Conservation (phyloP, 2,113 vertebrate genomes). For the Talpa occidentalis region DNA sequence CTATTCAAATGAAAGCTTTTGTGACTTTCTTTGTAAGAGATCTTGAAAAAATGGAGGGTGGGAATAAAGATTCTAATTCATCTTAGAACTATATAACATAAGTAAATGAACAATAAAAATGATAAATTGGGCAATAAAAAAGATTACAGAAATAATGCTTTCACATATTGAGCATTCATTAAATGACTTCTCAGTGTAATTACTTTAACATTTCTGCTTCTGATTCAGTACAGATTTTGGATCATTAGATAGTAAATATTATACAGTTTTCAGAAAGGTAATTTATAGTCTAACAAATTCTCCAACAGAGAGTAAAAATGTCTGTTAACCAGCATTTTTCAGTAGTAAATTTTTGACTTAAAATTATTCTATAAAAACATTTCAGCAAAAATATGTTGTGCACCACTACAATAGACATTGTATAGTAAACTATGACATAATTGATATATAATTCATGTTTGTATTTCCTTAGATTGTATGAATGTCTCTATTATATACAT, state of each 20-base stretch:
- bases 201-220: constrained; percentile 88
- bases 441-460: not conserved
- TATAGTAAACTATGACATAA: not conserved
- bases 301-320: constrained; percentile 15
- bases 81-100: constrained; percentile 84
- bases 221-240: constrained; percentile 84
- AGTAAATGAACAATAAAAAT: constrained; percentile 90
- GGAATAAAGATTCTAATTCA: constrained; percentile 83
- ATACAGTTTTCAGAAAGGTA: constrained; percentile 72
- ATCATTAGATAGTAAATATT: constrained; percentile 87
- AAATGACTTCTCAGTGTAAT: constrained; percentile 87
- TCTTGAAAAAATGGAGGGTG: constrained; percentile 63
- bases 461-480: not conserved
- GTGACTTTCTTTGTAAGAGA: constrained; percentile 66
- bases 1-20: constrained; percentile 69
- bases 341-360: constrained; percentile 31
- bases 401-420: not conserved
- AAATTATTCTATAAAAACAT: constrained; percentile 60
- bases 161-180: constrained; percentile 87
- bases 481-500: not conserved
- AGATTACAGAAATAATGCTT: constrained; percentile 89
- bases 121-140: constrained; percentile 87
- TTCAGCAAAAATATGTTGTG: not conserved
- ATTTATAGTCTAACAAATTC: constrained; percentile 68
- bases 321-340: constrained; percentile 40